Percentiles rank a stretch among this genome's conserved stretches.
phyloP scores from a whole-genome alignment of 2,888 invertebrate genomes.

The Sesia bembeciformis region DNA sequence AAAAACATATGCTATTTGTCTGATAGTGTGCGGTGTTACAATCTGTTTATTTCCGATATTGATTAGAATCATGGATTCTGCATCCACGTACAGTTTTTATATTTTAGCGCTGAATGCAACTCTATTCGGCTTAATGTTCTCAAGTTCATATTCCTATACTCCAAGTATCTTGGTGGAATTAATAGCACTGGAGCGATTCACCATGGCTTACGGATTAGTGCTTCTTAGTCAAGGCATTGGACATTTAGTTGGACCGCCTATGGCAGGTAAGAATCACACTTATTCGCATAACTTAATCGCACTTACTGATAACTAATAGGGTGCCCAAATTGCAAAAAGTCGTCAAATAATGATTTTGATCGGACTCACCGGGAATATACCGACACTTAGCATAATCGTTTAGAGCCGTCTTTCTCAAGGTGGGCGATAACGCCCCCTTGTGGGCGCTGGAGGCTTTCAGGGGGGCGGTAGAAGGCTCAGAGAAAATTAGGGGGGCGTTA shows the following conservation, averaged over 20 bases:
- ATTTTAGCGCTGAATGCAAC: conserved; percentile 71
- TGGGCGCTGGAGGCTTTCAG: too few species aligned
- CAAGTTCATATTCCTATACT: conserved; percentile 93
- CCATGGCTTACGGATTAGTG: conserved; percentile 93
- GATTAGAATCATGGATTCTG: conserved; percentile 44
- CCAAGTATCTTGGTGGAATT: conserved; percentile 93
- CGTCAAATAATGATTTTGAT: too few species aligned
- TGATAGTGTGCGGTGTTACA: conserved; percentile 78
- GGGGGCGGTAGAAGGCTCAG: too few species aligned
- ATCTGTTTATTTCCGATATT: conserved; percentile 76
- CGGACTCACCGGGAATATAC: too few species aligned
- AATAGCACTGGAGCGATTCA: conserved; percentile 92
- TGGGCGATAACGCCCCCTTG: too few species aligned
- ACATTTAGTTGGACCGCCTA: conserved; percentile 93
- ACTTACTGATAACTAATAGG: too few species aligned
- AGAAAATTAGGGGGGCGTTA: too few species aligned
- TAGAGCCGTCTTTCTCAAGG: too few species aligned
- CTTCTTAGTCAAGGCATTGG: conserved; percentile 94
- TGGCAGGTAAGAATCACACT: conserved; percentile 79
- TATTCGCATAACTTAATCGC: too few species aligned
- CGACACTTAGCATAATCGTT: too few species aligned
- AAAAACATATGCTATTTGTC: conserved; percentile 87
- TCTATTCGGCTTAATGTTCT: conserved; percentile 91
- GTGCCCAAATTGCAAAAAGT: too few species aligned
- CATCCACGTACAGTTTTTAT: conserved; percentile 57